Evolutionary conservation across 2,113 vertebrate genomes (phyloP), one percentile per base, ranked within the genome.

Genomic region (Leucosticte australis): DNA sequence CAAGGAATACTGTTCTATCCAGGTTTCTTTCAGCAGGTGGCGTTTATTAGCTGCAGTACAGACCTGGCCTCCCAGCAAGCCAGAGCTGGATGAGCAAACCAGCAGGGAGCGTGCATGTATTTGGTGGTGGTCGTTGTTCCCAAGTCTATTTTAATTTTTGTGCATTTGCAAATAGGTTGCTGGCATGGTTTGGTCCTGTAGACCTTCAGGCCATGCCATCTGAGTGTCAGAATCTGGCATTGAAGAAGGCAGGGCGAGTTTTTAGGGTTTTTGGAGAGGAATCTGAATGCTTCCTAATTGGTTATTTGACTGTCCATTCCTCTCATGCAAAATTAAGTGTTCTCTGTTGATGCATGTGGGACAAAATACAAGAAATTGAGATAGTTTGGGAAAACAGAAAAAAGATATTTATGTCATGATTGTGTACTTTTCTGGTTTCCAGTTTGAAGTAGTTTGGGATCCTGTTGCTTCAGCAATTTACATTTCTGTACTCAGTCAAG

Each of bases 21-120:
- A n/a, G 19, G 50, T 46, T 88, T 81, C 31, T 57, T 47, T 92
- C 97, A 92, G 93, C 69, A 96, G 97, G 78, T 96, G 97, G 97
- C 87, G 63, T 55, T 44, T 82, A 18, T 44, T 33, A 76, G 80
- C 94, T 55, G 37, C 60, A 8, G 1, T 26, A n/a, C 22, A 30
- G 47, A 30, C 22, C 39, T 31, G n/a, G 15, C 63, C 15, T 74
- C 62, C 31, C 42, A 16, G 52, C 65, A 9, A 30, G 27, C 30
- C 68, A 15, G 50, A 60, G 50, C 50, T 77, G 22, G 13, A 5
- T 5, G 37, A 42, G 42, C 55, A 15, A 4, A 41, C 41, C 62
- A 39, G 1, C n/a, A 56, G 9, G 24, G 53, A 52, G 19, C 0
- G 1, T 4, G 16, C 7, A 9, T 9, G 8, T 31, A 3, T 21